phyloP scores from a whole-genome alignment of 2,888 invertebrate species.

The Ennomos erosarius region DNA sequence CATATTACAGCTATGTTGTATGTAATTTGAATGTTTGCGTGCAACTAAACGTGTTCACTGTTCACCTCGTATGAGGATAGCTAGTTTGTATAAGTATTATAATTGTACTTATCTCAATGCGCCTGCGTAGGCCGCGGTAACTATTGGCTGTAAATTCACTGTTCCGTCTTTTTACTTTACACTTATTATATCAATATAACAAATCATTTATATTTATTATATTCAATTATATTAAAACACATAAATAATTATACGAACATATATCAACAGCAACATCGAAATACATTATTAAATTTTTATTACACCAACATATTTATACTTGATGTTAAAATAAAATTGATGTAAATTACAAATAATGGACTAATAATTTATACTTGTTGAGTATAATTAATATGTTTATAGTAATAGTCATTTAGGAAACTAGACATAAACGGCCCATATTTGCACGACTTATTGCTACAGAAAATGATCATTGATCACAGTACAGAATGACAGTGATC shows the following conservation, averaged over 20 bases:
- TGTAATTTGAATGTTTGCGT: slow-evolving; percentile 19
- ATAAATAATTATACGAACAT: slow-evolving; percentile 65
- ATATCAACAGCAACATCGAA: slow-evolving; percentile 55
- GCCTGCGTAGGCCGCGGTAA: slow-evolving; percentile 43
- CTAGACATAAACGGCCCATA: not conserved
- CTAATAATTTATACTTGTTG: not conserved
- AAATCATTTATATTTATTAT: slow-evolving; percentile 53
- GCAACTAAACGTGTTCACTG: slow-evolving; percentile 28
- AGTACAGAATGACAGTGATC: no score
- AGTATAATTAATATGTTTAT: slow-evolving; percentile 6
- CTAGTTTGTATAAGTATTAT: slow-evolving; percentile 37
- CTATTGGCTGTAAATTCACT: slow-evolving; percentile 59
- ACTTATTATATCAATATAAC: slow-evolving; percentile 52
- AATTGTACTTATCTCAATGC: slow-evolving; percentile 50
- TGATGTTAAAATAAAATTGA: slow-evolving; percentile 12
- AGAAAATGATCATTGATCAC: no score
- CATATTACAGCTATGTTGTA: slow-evolving; percentile 5
- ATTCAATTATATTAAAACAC: slow-evolving; percentile 61
- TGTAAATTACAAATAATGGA: slow-evolving; percentile 11
- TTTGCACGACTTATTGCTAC: not conserved
- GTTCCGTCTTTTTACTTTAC: slow-evolving; percentile 51
- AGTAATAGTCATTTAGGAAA: not conserved
- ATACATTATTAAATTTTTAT: slow-evolving; percentile 39
- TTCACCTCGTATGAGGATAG: slow-evolving; percentile 23
- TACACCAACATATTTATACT: slow-evolving; percentile 11